Evolutionary conservation across 2,888 invertebrate species (phyloP).

Genomic region (Orthosia gothica): DNA sequence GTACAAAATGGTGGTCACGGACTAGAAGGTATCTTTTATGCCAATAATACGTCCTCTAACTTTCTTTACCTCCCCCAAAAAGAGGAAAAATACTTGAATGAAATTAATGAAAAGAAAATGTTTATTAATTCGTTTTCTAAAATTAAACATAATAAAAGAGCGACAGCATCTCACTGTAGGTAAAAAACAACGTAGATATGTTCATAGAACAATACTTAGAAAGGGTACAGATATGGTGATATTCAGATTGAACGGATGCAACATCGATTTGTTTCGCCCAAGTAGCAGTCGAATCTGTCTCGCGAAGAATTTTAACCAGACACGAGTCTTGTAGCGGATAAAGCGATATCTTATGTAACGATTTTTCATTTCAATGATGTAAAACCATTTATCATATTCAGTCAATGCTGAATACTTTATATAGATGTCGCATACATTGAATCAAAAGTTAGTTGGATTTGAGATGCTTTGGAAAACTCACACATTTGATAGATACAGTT

Average conservation of each 20-base stretch:
- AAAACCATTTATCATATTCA: too few relatives aligned
- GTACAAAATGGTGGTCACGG: background rate
- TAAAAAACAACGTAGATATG: background rate
- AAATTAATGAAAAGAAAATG: too few relatives aligned
- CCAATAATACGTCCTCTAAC: too few relatives aligned
- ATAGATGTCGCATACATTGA: too few relatives aligned
- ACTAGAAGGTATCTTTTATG: too few relatives aligned
- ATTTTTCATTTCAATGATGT: background rate
- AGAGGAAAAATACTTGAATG: too few relatives aligned
- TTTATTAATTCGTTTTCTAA: background rate
- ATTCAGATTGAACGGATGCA: constrained; percentile 24
- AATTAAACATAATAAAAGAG: background rate
- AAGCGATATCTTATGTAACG: background rate
- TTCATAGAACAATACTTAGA: background rate
- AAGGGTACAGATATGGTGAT: constrained; percentile 1
- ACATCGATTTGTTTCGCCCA: constrained; percentile 24
- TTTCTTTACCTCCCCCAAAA: too few relatives aligned
- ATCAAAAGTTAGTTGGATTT: too few relatives aligned
- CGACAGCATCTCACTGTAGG: background rate
- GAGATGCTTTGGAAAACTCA: too few relatives aligned
- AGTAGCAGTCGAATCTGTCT: constrained; percentile 2
- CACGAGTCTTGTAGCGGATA: constrained; percentile 3
- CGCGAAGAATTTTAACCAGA: constrained; percentile 10
- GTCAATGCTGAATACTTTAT: too few relatives aligned
- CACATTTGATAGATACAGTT: too few relatives aligned